Percentiles rank a stretch among this genome's conserved stretches.
Conservation (phyloP, 2,113 vertebrate genomes). For the Galeopterus variegatus region DNA sequence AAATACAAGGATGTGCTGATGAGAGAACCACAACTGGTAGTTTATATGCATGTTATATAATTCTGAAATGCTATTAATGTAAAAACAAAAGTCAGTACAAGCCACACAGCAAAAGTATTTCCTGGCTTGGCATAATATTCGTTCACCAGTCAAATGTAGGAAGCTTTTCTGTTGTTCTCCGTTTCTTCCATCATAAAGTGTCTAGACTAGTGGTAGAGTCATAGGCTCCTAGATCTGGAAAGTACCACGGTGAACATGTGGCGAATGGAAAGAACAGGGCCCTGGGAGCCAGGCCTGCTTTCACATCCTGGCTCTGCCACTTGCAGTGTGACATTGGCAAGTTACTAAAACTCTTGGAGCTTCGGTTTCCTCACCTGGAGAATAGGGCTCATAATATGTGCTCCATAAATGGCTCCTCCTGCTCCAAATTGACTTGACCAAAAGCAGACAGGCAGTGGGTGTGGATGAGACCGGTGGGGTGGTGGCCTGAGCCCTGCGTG, state of each 20-base stretch:
- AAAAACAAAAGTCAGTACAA: background rate
- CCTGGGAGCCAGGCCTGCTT: background rate
- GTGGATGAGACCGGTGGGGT: fast-evolving
- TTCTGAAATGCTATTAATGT: conserved; percentile 39
- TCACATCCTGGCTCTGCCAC: background rate
- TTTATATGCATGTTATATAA: background rate
- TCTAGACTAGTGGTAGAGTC: background rate
- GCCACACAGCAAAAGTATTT: conserved; percentile 28
- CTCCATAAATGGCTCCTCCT: background rate
- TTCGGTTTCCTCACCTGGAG: background rate
- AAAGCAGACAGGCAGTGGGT: background rate
- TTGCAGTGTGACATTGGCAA: background rate
- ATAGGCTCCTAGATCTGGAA: background rate
- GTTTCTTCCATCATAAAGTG: conserved; percentile 13
- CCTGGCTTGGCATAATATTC: background rate
- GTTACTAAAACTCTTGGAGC: background rate
- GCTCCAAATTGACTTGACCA: background rate
- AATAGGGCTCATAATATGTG: background rate
- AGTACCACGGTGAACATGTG: background rate
- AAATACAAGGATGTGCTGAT: background rate
- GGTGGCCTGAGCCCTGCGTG: background rate
- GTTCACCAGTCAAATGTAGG: background rate
- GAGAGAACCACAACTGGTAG: background rate
- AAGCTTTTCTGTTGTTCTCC: background rate
- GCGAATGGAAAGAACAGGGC: background rate